Percentiles rank a stretch among this genome's conserved stretches.
Conservation (phyloP, 2,113 vertebrate species). For the Otis tarda region DNA sequence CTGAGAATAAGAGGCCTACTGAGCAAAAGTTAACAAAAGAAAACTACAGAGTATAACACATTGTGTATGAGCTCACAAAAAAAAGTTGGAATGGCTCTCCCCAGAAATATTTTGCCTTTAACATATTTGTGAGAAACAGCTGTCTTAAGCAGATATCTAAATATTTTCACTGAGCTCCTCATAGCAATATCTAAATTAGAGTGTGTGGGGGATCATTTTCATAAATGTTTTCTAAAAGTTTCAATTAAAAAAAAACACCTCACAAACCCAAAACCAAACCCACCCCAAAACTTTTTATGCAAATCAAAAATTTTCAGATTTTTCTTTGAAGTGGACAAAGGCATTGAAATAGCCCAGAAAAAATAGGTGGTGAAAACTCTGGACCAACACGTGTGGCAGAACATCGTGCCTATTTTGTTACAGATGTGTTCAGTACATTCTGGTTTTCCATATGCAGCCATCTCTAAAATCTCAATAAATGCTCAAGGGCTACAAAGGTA, state of each 20-base stretch:
- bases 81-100: neutral
- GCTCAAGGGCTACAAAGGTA: neutral
- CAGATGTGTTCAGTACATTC: neutral
- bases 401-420: fast-evolving
- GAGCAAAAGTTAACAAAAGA: neutral
- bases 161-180: neutral
- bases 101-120: neutral
- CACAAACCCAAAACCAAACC: neutral
- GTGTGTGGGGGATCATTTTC: neutral
- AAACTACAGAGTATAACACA: neutral
- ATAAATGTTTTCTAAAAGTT: neutral
- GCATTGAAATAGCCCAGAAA: neutral
- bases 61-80: neutral
- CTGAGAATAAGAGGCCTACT: neutral
- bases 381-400: neutral
- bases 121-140: neutral
- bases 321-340: neutral
- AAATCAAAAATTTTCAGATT: neutral
- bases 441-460: neutral
- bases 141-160: neutral
- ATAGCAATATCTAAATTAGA: neutral
- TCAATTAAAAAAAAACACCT: neutral
- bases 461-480: neutral
- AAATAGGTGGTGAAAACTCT: neutral
- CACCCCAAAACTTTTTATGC: neutral